phyloP scores from a whole-genome alignment of 2,797 vertebrate genomes.

The Pipistrellus pygmaeus region DNA sequence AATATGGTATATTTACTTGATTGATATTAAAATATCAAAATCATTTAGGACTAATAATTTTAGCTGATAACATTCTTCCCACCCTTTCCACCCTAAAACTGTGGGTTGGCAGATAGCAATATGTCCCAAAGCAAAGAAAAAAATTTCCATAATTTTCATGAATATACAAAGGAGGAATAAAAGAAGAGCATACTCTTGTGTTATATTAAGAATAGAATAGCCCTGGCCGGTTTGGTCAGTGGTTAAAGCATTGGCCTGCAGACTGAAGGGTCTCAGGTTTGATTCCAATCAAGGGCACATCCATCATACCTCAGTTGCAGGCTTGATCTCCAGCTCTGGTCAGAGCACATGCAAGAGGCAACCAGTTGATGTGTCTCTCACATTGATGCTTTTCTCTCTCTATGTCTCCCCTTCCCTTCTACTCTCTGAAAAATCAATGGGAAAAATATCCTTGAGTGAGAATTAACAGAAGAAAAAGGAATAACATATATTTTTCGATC shows the following conservation, averaged over 20 bases:
- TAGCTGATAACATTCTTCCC: conserved; percentile 19
- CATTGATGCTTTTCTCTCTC: too few species aligned
- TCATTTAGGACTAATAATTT: conserved; percentile 42
- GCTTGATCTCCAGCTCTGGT: too few species aligned
- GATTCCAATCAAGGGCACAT: too few species aligned
- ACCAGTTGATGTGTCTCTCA: too few species aligned
- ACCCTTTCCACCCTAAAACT: background rate
- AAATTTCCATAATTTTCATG: background rate
- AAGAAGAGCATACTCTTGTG: background rate
- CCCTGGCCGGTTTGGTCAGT: too few species aligned
- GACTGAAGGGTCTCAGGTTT: too few species aligned
- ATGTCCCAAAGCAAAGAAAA: conserved; percentile 10
- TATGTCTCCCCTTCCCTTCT: too few species aligned
- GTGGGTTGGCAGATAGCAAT: background rate
- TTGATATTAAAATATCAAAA: conserved; percentile 45
- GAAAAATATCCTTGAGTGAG: too few species aligned
- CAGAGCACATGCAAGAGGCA: too few species aligned
- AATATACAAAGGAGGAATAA: background rate
- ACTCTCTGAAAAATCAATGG: too few species aligned
- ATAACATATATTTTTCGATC: conserved; percentile 32
- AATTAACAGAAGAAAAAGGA: background rate
- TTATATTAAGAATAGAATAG: background rate
- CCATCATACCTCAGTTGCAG: too few species aligned
- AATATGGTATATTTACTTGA: background rate
- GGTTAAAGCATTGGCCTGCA: too few species aligned